Conservation (phyloP, 2,797 vertebrate genomes). For the Poliocrania exsul region DNA sequence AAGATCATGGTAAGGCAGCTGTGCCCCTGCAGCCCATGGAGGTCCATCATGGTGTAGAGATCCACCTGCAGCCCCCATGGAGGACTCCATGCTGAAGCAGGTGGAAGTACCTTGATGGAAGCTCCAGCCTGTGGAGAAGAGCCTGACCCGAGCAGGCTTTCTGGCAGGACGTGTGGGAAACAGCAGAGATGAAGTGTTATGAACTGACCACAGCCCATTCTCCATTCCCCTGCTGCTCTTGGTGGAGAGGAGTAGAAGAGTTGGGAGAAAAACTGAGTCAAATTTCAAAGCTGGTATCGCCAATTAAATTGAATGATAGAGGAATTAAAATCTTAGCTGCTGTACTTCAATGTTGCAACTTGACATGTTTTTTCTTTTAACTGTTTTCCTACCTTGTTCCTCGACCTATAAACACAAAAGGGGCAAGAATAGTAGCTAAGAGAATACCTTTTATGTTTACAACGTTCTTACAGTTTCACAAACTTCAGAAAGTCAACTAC, state of each 20-base stretch:
- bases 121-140: background rate
- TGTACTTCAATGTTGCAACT: background rate
- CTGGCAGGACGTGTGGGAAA: background rate
- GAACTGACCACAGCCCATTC: background rate
- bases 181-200: background rate
- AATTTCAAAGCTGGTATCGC: background rate
- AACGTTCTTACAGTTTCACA: background rate
- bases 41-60: background rate
- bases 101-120: background rate
- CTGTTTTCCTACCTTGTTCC: background rate
- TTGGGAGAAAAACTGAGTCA: background rate
- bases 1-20: background rate
- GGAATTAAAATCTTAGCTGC: background rate
- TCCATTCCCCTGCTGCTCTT: background rate
- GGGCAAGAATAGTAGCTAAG: background rate
- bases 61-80: accelerated
- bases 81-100: accelerated
- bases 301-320: background rate
- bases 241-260: background rate
- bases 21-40: background rate
- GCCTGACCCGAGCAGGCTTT: background rate
- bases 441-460: background rate
- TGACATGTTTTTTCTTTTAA: background rate
- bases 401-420: background rate
- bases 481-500: background rate